These are phyloP conservation scores for Hestina assimilis DNA, from an alignment of 1,140 invertebrate genomes.

Conservation along the genomic window DNA sequence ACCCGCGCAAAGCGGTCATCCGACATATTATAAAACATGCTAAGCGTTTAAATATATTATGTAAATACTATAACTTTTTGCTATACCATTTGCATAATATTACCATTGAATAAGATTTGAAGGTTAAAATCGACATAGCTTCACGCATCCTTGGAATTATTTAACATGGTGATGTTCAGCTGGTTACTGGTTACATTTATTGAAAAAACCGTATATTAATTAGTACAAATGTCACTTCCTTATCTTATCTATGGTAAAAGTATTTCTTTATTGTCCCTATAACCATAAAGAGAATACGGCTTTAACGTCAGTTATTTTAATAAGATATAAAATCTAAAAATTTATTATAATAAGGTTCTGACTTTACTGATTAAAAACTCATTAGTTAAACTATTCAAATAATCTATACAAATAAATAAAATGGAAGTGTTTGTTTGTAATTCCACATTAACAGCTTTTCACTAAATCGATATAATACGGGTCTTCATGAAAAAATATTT, in stretches of 20 bases:
- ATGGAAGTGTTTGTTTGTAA: too few species aligned
- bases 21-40: neutral
- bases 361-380: too few species aligned
- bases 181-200: neutral
- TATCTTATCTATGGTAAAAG: constrained; percentile 1
- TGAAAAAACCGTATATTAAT: constrained; percentile 3
- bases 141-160: constrained; percentile 4
- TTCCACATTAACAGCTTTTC: too few species aligned
- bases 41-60: neutral
- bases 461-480: too few species aligned
- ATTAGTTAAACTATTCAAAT: too few species aligned
- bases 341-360: neutral
- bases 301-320: neutral
- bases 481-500: too few species aligned
- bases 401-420: too few species aligned
- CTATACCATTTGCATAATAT: constrained; percentile 11
- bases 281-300: neutral
- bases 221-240: constrained; percentile 2
- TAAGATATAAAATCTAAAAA: neutral
- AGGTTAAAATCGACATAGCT: constrained; percentile 5
- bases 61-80: neutral
- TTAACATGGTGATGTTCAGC: neutral
- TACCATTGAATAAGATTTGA: neutral
- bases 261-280: constrained; percentile 10
- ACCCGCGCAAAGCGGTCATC: too few species aligned